phyloP scores from a whole-genome alignment of 1,140 invertebrate species.

The Bombus superbus region DNA sequence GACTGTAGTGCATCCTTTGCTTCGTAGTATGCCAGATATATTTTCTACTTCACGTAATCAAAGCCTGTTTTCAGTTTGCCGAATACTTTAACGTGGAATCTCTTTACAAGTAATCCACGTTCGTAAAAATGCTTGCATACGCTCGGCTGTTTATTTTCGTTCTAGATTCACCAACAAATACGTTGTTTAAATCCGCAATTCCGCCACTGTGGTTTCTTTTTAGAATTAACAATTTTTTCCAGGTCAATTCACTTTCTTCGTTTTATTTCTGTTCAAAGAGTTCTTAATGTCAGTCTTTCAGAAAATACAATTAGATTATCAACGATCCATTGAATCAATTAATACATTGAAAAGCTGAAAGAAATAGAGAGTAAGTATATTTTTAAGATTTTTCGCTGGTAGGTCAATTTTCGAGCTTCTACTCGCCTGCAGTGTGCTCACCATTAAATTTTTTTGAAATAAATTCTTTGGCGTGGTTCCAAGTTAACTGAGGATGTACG shows the following conservation, averaged over 20 bases:
- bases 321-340: neutral
- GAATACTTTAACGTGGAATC: neutral
- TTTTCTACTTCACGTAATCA: neutral
- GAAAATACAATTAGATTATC: neutral
- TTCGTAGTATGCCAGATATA: neutral
- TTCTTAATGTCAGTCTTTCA: too few species aligned
- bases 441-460: neutral
- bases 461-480: neutral
- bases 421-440: neutral
- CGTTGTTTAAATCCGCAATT: neutral
- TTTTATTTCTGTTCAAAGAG: neutral
- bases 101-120: neutral
- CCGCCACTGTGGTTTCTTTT: neutral
- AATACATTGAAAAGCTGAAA: too few species aligned
- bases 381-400: neutral
- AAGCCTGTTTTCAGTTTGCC: neutral
- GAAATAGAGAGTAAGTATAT: neutral
- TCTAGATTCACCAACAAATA: neutral
- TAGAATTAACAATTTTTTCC: neutral
- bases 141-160: neutral
- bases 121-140: neutral
- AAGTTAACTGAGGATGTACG: neutral
- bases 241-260: neutral
- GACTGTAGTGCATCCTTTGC: too few species aligned
- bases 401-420: neutral